Evolutionary conservation across 2,888 invertebrate species (phyloP), one percentile per base, ranked within the genome.

Genomic region (Acanthosepion pharaonis): DNA sequence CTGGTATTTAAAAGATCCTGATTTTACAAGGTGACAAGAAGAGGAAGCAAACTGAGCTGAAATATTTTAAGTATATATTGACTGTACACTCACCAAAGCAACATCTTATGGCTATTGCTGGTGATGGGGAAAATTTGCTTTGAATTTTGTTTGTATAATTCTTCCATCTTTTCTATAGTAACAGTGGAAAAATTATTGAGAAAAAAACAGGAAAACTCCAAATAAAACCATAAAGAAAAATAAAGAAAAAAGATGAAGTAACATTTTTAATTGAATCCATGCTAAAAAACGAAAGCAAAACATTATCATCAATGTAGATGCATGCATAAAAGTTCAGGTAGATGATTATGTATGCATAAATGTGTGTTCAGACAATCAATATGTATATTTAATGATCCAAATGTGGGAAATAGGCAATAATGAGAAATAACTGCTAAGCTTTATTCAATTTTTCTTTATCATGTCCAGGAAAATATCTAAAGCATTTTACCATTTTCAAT

Each of bases 401-500:
- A 78, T 78, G n/a, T n/a, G 18, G 78, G 78, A 78, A 78, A 78
- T 78, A n/a, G 78, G 78, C 78, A 78, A n/a, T 78, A 78, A 78
- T 78, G 15, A n/a, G 42, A 78, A 78, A 78, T 78, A 78, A 78
- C 78, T 78, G n/a, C 78, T 33, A 78, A 78, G 78, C n/a, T 78
- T 78, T 3, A 78, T 78, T n/a, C 78, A n/a, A 33, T 78, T n/a
- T 78, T 78, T 78, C 78, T 78, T n/a, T n/a, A 28, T 28, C 33
- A n/a, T 78, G 78, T 78, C 78, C 78, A 11, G n/a, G n/a, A 20
- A 78, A 78, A 78, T 78, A 78, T 78, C 78, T n/a, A n/a, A 78
- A n/a, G 78, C n/a, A 33, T 78, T 78, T n/a, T 78, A n/a, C n/a
- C n/a, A 78, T 78, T n/a, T 78, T 78, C 78, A 78, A 78, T 78